These are phyloP conservation scores for Keiferia lycopersicella DNA, from an alignment of 2,888 invertebrate species.

Conservation along the genomic window DNA sequence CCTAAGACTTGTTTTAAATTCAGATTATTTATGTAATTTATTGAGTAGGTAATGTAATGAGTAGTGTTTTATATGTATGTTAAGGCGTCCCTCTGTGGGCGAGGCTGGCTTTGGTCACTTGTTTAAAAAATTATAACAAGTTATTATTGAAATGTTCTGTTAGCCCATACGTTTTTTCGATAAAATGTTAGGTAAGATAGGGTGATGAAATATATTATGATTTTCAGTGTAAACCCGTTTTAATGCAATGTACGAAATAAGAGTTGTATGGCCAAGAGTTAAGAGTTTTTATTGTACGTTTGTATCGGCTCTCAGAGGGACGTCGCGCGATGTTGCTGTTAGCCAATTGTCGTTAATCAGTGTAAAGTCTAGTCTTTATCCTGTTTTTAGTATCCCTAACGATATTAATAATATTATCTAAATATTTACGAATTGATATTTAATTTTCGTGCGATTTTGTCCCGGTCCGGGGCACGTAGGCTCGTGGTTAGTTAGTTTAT, in stretches of 20 bases:
- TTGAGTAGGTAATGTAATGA: slow-evolving; percentile 75
- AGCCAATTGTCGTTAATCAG: slow-evolving; percentile 77
- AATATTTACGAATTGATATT: slow-evolving; percentile 79
- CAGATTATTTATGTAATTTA: slow-evolving; percentile 81
- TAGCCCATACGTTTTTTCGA: slow-evolving; percentile 12
- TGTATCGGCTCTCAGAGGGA: slow-evolving; percentile 46
- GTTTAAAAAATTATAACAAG: slow-evolving; percentile 48
- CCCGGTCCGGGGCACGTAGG: slow-evolving; percentile 63
- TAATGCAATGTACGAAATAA: no score
- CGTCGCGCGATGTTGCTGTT: slow-evolving; percentile 69
- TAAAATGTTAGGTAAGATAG: neutral
- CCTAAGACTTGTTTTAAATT: slow-evolving; percentile 80
- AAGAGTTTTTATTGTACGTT: slow-evolving; percentile 15
- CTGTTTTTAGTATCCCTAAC: slow-evolving; percentile 75
- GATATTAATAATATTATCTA: slow-evolving; percentile 66
- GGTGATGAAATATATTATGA: neutral
- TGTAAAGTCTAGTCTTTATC: slow-evolving; percentile 82
- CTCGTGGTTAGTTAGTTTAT: slow-evolving; percentile 77
- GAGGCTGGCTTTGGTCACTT: slow-evolving; percentile 42
- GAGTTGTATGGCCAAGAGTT: neutral
- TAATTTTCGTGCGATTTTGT: slow-evolving; percentile 69
- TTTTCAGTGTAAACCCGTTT: neutral
- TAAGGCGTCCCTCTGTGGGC: slow-evolving; percentile 55
- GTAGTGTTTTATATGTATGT: slow-evolving; percentile 60
- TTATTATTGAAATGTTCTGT: no score